Base-by-base conservation (phyloP, 2,797 vertebrate species). In the Alfaro cultratus region DNA sequence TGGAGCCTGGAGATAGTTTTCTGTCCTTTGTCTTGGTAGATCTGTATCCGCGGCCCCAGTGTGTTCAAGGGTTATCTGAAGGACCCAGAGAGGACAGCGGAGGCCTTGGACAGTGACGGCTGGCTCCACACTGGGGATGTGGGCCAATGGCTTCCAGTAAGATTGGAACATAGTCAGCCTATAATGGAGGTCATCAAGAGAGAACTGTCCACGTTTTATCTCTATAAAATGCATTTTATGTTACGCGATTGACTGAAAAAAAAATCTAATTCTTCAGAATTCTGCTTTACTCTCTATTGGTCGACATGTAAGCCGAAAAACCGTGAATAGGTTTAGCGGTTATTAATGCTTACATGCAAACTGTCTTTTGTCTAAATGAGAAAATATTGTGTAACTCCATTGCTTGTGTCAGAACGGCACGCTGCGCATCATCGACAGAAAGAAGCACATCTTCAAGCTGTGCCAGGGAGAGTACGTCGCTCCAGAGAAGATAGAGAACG, bases 401-500 rank as follows among this genome's bases (percentile, higher is more conserved):
- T 9, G 70, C 41, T 3, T 83, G 43, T n/a, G 36, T 64, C 86
- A 96, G 96, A 96, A 96, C 0, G 96, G 96, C 68, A 95, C 95
- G 0, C 89, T 96, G 15, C 93, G 93, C 82, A 96, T 96, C 90
- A 91, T 96, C 0, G 96, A 96, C 92, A 88, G 96, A 83, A 96
- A 96, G 92, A 96, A 96, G 92, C 94, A 96, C 91, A 96, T 96
- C 88, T 96, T 96, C 83, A 96, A 96, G 88, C 80, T 96, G 89
- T 94, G 95, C 18, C 95, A 96, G 89, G 96, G 96, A 10, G 96
- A 96, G 88, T 96, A 96, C 87, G 94, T 96, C 9, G 96, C 96
- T 79, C 96, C 96, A 0, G 96, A 96, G 91, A 96, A 96, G 93
- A 96, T 96, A n/a, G 96, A 96, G 84, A 96, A 96, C 0, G 89